Evolutionary conservation across 2,113 vertebrate species (phyloP).

Genomic region (Noctilio leporinus): DNA sequence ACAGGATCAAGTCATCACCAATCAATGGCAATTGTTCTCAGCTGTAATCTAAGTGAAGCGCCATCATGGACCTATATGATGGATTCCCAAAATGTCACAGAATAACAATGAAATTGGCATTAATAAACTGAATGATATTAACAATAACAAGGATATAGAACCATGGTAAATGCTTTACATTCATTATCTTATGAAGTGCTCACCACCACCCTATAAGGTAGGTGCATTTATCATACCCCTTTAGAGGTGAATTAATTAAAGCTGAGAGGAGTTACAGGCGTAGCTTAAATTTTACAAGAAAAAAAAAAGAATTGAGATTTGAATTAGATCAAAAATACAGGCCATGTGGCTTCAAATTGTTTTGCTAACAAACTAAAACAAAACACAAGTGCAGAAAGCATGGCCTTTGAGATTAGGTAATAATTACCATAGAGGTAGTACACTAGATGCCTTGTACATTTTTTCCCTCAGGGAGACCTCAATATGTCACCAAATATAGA

Average conservation of each 20-base stretch:
- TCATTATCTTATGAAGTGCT: background rate
- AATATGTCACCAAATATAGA: background rate
- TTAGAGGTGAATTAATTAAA: background rate
- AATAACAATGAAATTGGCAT: background rate
- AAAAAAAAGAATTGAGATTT: background rate
- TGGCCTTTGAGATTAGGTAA: background rate
- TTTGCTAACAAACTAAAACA: background rate
- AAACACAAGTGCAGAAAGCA: background rate
- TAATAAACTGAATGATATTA: background rate
- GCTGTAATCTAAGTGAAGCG: background rate
- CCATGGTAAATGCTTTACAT: background rate
- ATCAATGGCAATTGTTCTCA: background rate
- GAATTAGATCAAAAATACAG: background rate
- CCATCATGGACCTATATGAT: background rate
- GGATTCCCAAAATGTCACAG: background rate
- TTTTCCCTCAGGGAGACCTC: background rate
- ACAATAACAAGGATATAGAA: background rate
- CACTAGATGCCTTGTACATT: fast-evolving
- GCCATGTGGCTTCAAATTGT: background rate
- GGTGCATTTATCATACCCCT: fast-evolving
- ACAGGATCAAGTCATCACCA: no score
- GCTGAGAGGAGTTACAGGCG: background rate
- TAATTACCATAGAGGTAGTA: background rate
- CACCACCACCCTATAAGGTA: background rate
- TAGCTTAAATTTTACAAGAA: background rate